Evolutionary conservation across 1,140 invertebrate genomes (phyloP).

Genomic region (Dendroctonus valens): DNA sequence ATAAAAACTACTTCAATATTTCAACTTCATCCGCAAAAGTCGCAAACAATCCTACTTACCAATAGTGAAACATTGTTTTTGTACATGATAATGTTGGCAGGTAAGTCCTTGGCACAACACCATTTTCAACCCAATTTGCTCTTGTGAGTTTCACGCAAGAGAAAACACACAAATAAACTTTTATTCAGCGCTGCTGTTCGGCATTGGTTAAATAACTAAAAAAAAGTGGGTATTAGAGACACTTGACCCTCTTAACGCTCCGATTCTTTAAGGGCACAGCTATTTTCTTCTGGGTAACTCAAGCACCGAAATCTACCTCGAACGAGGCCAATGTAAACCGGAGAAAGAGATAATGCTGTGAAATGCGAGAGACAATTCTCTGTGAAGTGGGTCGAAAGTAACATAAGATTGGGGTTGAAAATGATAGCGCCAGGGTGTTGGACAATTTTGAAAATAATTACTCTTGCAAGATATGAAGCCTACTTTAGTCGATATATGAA

Average conservation of each 20-base stretch:
- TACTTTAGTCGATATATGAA: too few species aligned
- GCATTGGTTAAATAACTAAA: neutral
- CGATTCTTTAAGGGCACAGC: constrained; percentile 14
- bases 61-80: constrained; percentile 19
- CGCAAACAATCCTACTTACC: constrained; percentile 11
- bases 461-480: too few species aligned
- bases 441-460: too few species aligned
- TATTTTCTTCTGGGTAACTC: constrained; percentile 1
- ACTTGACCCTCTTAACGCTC: constrained; percentile 5
- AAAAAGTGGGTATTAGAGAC: constrained; percentile 6
- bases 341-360: too few species aligned
- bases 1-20: too few species aligned
- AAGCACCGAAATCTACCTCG: too few species aligned
- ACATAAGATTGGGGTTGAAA: too few species aligned
- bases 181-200: neutral
- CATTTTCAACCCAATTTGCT: constrained; percentile 4
- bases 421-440: too few species aligned
- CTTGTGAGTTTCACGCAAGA: neutral
- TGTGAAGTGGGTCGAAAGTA: too few species aligned
- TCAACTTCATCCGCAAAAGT: neutral
- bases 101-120: constrained; percentile 13
- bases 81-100: constrained; percentile 26
- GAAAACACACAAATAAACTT: neutral
- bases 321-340: too few species aligned
- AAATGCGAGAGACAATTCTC: too few species aligned